Conservation (phyloP, 2,888 invertebrate genomes). For the Agrenia bidenticulata region DNA sequence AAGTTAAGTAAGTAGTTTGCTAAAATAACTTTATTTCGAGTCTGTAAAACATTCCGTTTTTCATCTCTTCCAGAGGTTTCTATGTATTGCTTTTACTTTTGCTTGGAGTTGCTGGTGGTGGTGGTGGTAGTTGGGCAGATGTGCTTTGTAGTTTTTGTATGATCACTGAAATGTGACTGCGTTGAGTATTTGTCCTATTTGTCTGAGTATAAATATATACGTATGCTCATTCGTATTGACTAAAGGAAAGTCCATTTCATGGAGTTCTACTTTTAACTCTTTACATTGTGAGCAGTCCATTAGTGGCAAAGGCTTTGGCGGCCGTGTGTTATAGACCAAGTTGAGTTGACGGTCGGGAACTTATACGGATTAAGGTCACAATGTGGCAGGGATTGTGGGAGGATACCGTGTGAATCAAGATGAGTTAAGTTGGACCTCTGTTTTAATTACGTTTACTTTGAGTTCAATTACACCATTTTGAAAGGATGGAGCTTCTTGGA, state of each 20-base stretch:
- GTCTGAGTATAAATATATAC: too few relatives aligned
- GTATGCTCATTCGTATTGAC: background rate
- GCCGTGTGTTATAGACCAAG: too few relatives aligned
- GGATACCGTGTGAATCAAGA: too few relatives aligned
- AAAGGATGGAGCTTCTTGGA: too few relatives aligned
- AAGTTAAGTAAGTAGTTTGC: conserved; percentile 4
- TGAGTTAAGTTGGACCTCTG: too few relatives aligned
- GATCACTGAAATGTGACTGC: background rate
- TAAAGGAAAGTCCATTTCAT: conserved; percentile 14
- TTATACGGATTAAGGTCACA: too few relatives aligned
- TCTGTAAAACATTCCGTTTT: background rate
- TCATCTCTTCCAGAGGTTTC: background rate
- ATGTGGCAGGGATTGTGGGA: too few relatives aligned
- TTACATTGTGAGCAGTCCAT: conserved; percentile 17
- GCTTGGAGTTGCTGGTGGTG: too few relatives aligned
- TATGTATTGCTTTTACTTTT: background rate
- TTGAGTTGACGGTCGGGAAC: too few relatives aligned
- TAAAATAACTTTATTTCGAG: conserved; percentile 4
- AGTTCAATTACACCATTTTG: too few relatives aligned
- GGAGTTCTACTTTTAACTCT: conserved; percentile 17
- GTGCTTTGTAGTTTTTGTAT: background rate
- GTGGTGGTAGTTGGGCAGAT: background rate
- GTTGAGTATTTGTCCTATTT: too few relatives aligned
- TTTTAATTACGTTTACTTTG: too few relatives aligned
- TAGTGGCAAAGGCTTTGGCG: conserved; percentile 1